These are phyloP conservation scores for Drosophila ananassae DNA, from an alignment of 1,140 invertebrate genomes.

Conservation along the genomic window DNA sequence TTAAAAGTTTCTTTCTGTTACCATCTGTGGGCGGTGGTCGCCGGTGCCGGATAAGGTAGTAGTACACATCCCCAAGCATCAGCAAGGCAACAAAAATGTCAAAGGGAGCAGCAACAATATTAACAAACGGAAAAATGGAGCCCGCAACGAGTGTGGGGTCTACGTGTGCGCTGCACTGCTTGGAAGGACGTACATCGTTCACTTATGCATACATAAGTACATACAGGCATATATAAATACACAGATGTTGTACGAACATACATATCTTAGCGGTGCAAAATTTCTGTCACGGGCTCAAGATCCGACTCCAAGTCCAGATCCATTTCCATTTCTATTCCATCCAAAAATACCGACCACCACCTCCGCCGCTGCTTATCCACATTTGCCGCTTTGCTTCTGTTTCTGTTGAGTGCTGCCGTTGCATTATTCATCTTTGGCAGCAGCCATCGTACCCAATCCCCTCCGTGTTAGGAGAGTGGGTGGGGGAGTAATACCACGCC, in stretches of 20 bases:
- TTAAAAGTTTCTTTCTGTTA: slow-evolving; percentile 62
- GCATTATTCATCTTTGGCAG: slow-evolving; percentile 76
- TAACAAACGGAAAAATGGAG: slow-evolving; percentile 37
- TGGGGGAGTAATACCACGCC: slow-evolving; percentile 64
- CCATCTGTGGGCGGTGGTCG: slow-evolving; percentile 21
- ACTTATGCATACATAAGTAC: slow-evolving; percentile 2
- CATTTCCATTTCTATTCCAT: slow-evolving; percentile 13
- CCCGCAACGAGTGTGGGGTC: slow-evolving; percentile 15
- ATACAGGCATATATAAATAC: background rate
- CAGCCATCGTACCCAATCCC: slow-evolving; percentile 48
- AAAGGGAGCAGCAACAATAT: slow-evolving; percentile 29
- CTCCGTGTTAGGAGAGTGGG: slow-evolving; percentile 3
- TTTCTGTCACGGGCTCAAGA: slow-evolving; percentile 64
- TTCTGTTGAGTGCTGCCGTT: slow-evolving; percentile 53
- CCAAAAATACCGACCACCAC: slow-evolving; percentile 41
- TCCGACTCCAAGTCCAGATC: slow-evolving; percentile 22
- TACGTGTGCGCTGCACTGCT: background rate
- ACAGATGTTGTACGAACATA: slow-evolving; percentile 10
- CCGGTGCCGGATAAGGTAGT: slow-evolving; percentile 14
- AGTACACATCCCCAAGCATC: slow-evolving; percentile 25
- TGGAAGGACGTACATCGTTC: slow-evolving; percentile 2
- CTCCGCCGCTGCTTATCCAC: slow-evolving; percentile 11
- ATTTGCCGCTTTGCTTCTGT: slow-evolving; percentile 12
- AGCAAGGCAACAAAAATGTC: slow-evolving; percentile 24
- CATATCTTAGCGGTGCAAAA: slow-evolving; percentile 61